A percentile compares a stretch with the other conserved stretches of the same genome.
These are phyloP conservation scores for Melieria crassipennis DNA, from an alignment of 2,888 invertebrate species.

Conservation along the genomic window DNA sequence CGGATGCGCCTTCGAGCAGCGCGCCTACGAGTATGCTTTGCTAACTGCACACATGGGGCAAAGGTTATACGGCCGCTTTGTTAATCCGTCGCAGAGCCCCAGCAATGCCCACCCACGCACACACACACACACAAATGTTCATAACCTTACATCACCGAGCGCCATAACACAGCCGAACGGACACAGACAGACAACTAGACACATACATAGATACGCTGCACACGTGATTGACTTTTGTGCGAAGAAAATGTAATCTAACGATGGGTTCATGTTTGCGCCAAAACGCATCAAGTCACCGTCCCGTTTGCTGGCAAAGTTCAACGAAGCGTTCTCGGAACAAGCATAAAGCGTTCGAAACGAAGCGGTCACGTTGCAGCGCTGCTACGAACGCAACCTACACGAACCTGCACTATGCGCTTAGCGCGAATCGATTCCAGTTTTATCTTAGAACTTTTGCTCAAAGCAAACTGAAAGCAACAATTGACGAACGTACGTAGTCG, in stretches of 20 bases:
- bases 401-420: too few species aligned
- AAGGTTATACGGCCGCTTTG: too few species aligned
- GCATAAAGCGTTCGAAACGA: neutral
- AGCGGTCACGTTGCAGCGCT: too few species aligned
- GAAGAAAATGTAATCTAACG: slow-evolving; percentile 16
- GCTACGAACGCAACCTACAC: too few species aligned
- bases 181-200: neutral
- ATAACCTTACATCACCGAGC: neutral
- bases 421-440: too few species aligned
- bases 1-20: neutral
- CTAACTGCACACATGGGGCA: neutral
- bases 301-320: slow-evolving; percentile 14
- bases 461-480: too few species aligned
- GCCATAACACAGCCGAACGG: neutral
- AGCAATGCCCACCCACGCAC: slow-evolving; percentile 24
- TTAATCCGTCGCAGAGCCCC: too few species aligned
- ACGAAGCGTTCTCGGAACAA: slow-evolving; percentile 15
- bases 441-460: too few species aligned
- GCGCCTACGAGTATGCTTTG: neutral
- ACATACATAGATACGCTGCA: slow-evolving; percentile 16
- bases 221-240: neutral
- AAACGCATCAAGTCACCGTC: slow-evolving; percentile 22
- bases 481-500: too few species aligned
- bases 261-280: slow-evolving; percentile 19
- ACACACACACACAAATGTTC: slow-evolving; percentile 17